Evolutionary conservation across 2,113 vertebrate genomes (phyloP).

Genomic region (Zosterops pallidus): DNA sequence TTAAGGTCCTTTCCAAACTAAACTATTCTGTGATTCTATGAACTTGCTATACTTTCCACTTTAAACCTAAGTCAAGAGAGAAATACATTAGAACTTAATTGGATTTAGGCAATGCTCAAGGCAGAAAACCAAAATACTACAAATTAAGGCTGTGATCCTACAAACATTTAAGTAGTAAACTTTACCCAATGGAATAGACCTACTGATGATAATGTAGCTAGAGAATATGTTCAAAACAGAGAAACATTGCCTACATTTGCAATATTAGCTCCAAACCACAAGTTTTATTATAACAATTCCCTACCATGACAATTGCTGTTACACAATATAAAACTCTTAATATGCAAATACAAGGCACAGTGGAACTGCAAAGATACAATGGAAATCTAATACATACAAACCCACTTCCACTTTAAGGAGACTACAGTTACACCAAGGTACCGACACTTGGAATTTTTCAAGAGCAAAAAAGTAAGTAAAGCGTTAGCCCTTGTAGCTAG

Average conservation of each 20-base stretch:
- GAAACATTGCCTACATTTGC: not conserved
- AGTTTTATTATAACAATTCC: not conserved
- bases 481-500: not conserved
- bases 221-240: not conserved
- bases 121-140: not conserved
- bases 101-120: not conserved
- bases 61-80: not conserved
- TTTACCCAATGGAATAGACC: not conserved
- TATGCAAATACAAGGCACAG: not conserved
- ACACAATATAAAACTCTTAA: not conserved
- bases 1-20: not conserved
- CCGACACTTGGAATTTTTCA: not conserved
- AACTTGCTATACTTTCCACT: not conserved
- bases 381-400: not conserved
- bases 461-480: not conserved
- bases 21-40: not conserved
- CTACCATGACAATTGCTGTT: not conserved
- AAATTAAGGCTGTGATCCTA: not conserved
- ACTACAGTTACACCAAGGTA: not conserved
- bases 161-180: not conserved
- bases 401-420: not conserved
- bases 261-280: not conserved
- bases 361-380: not conserved
- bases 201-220: not conserved
- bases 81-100: not conserved